phyloP scores from a whole-genome alignment of 2,888 invertebrate species.

The Melanchra persicariae region DNA sequence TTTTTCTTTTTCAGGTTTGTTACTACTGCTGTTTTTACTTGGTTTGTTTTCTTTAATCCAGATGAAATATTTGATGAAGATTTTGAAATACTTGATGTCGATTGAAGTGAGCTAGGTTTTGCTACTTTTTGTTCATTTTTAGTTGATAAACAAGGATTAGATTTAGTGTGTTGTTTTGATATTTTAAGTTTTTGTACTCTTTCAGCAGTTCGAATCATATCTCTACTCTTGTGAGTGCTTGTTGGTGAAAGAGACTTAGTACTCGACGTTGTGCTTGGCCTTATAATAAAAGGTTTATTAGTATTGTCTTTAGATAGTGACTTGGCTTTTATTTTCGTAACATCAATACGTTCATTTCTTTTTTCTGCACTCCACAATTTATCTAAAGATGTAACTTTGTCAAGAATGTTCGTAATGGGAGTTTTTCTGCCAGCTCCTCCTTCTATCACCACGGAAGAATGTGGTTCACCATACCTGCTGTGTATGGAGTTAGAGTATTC shows the following conservation, averaged over 20 bases:
- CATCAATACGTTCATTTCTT: slow-evolving; percentile 85
- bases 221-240: slow-evolving; percentile 84
- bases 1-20: slow-evolving; percentile 87
- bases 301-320: slow-evolving; percentile 69
- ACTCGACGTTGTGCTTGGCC: slow-evolving; percentile 53
- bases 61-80: slow-evolving; percentile 79
- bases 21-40: slow-evolving; percentile 83
- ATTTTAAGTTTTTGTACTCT: slow-evolving; percentile 84
- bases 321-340: slow-evolving; percentile 78
- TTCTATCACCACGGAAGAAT: slow-evolving; percentile 82
- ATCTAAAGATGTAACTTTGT: slow-evolving; percentile 90
- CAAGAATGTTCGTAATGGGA: slow-evolving; percentile 88
- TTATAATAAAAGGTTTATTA: slow-evolving; percentile 64
- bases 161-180: slow-evolving; percentile 79
- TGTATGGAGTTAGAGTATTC: slow-evolving; percentile 81
- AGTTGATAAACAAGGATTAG: slow-evolving; percentile 76
- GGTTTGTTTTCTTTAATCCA: slow-evolving; percentile 73
- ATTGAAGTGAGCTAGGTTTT: slow-evolving; percentile 73
- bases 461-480: slow-evolving; percentile 75
- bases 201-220: slow-evolving; percentile 88
- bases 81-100: slow-evolving; percentile 77
- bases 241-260: slow-evolving; percentile 70
- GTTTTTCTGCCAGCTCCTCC: slow-evolving; percentile 88
- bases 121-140: slow-evolving; percentile 72
- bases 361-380: slow-evolving; percentile 89